Evolutionary conservation across 2,888 invertebrate genomes (phyloP).

Genomic region (Carterocephalus palaemon): DNA sequence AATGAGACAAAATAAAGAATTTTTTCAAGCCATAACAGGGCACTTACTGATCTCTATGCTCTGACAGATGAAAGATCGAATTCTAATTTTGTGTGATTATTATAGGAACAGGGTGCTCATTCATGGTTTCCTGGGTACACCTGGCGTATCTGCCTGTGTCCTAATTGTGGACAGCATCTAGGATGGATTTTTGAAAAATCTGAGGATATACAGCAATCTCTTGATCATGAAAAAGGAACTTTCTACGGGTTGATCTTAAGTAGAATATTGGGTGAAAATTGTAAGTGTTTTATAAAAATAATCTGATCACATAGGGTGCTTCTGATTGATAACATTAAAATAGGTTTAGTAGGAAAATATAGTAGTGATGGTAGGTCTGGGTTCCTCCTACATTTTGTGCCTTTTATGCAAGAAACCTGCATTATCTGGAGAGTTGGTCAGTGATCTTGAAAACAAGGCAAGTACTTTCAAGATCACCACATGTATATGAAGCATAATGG

Average conservation of each 20-base stretch:
- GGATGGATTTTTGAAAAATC: constrained; percentile 81
- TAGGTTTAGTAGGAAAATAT: not conserved
- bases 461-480: too few relatives aligned
- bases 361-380: too few relatives aligned
- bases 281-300: constrained; percentile 47
- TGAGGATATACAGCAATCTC: constrained; percentile 36
- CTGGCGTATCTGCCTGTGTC: constrained; percentile 81
- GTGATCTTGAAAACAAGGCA: too few relatives aligned
- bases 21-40: too few relatives aligned
- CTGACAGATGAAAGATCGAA: not conserved
- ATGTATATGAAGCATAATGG: too few relatives aligned
- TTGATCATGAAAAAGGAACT: constrained; percentile 37
- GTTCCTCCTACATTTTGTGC: too few relatives aligned
- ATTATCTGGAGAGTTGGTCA: too few relatives aligned
- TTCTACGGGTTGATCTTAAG: constrained; percentile 71
- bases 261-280: constrained; percentile 72
- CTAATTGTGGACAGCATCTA: constrained; percentile 79
- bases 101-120: constrained; percentile 75
- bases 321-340: not conserved
- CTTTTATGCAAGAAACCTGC: too few relatives aligned
- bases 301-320: not conserved
- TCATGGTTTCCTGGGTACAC: constrained; percentile 83
- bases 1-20: too few relatives aligned
- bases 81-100: constrained; percentile 19
- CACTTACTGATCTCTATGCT: not conserved